phyloP scores from a whole-genome alignment of 2,888 invertebrate genomes.

The Galeopsomyia nigrocyanea region DNA sequence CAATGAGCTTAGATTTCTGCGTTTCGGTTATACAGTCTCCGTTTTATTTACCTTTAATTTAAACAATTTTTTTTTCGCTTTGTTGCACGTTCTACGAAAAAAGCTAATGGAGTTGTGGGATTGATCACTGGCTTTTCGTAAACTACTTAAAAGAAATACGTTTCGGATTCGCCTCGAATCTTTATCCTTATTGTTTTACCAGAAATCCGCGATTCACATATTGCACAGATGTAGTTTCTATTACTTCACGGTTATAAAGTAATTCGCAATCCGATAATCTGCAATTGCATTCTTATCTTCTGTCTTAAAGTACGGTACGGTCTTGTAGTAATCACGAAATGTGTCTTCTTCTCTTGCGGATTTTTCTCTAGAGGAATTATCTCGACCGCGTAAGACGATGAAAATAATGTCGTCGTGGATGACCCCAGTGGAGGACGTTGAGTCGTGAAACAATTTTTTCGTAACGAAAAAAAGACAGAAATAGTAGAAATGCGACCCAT shows the following conservation, averaged over 20 bases:
- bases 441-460: constrained; percentile 1
- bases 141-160: constrained; percentile 6
- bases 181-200: constrained; percentile 1
- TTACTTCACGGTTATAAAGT: constrained; percentile 22
- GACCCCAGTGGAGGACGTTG: constrained; percentile 1
- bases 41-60: too few species aligned
- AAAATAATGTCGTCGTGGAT: background rate
- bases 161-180: background rate
- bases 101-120: background rate
- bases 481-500: too few species aligned
- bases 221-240: constrained; percentile 32
- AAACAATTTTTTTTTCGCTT: background rate
- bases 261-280: constrained; percentile 20
- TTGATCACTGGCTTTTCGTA: background rate
- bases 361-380: constrained; percentile 32
- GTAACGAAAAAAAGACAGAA: too few species aligned
- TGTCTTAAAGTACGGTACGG: constrained; percentile 21
- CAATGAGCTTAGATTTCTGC: constrained; percentile 16
- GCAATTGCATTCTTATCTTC: constrained; percentile 41
- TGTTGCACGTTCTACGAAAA: background rate
- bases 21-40: too few species aligned
- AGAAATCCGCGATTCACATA: constrained; percentile 1
- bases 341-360: constrained; percentile 15
- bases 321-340: constrained; percentile 18
- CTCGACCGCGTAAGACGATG: constrained; percentile 10